phyloP scores from a whole-genome alignment of 2,888 invertebrate species.

The Lepidocyrtinus sp. region DNA sequence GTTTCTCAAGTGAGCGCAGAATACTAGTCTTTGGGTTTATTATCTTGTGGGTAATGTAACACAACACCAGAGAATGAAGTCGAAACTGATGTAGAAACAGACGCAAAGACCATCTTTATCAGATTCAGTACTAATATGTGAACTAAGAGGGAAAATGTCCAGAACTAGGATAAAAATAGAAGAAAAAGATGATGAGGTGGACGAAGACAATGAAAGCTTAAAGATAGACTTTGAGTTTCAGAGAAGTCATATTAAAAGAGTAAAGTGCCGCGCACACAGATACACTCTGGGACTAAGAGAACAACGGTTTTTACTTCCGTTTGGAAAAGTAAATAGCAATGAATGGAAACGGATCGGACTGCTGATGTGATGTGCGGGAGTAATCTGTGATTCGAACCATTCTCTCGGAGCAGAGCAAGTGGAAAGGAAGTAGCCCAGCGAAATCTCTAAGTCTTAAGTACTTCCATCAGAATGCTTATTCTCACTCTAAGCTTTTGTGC shows the following conservation, averaged over 20 bases:
- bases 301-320: constrained; percentile 1
- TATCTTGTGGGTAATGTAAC: too few relatives aligned
- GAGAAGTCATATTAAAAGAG: not conserved
- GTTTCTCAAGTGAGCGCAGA: constrained; percentile 8
- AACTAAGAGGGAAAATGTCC: not conserved
- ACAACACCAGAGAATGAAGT: not conserved
- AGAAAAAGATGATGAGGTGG: not conserved
- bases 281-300: not conserved
- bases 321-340: constrained; percentile 38
- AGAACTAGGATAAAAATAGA: constrained; percentile 3
- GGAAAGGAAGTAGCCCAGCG: constrained; percentile 40
- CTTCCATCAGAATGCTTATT: constrained; percentile 45
- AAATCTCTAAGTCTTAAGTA: constrained; percentile 45
- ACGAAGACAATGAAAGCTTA: constrained; percentile 4
- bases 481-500: constrained; percentile 5
- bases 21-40: too few relatives aligned
- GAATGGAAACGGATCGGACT: constrained; percentile 38
- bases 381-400: constrained; percentile 55
- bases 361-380: constrained; percentile 46
- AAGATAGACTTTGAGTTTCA: not conserved
- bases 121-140: constrained; percentile 3
- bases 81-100: not conserved
- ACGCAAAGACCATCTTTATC: not conserved
- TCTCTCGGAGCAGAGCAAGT: constrained; percentile 50
- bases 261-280: constrained; percentile 7